phyloP scores from a whole-genome alignment of 2,888 invertebrate genomes.

The Ceriagrion tenellum region DNA sequence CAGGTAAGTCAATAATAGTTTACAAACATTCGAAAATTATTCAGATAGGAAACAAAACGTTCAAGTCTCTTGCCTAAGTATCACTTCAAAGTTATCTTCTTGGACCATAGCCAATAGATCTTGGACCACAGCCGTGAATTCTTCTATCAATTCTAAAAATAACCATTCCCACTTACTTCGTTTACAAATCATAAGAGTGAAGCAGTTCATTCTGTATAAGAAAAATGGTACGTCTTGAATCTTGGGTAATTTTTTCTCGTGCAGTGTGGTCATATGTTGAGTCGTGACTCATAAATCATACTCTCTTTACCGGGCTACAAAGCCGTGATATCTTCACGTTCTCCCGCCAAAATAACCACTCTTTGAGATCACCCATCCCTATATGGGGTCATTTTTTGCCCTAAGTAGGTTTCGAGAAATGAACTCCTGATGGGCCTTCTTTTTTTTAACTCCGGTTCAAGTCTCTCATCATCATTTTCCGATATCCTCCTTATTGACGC shows the following conservation, averaged over 20 bases:
- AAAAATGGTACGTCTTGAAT: not conserved
- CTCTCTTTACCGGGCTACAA: not conserved
- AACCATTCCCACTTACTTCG: not conserved
- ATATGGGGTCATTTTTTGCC: not conserved
- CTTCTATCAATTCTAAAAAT: not conserved
- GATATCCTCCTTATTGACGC: not conserved
- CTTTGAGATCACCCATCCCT: not conserved
- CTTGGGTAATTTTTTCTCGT: not conserved
- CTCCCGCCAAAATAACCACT: not conserved
- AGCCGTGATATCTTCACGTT: not conserved
- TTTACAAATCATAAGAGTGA: not conserved
- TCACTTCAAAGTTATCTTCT: too few species aligned
- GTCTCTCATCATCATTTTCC: not conserved
- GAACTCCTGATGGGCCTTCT: not conserved
- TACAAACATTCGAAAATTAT: too few species aligned
- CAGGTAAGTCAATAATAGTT: too few species aligned
- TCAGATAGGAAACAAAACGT: too few species aligned
- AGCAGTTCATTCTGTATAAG: not conserved
- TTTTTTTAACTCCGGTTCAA: not conserved
- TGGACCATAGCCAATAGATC: too few species aligned
- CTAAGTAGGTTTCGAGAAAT: not conserved
- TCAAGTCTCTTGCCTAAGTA: too few species aligned
- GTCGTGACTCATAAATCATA: slow-evolving; percentile 36
- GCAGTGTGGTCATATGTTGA: too few species aligned
- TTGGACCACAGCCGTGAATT: not conserved